Base-by-base conservation (phyloP, 2,797 vertebrate genomes). In the Syngnathus rostellatus region DNA sequence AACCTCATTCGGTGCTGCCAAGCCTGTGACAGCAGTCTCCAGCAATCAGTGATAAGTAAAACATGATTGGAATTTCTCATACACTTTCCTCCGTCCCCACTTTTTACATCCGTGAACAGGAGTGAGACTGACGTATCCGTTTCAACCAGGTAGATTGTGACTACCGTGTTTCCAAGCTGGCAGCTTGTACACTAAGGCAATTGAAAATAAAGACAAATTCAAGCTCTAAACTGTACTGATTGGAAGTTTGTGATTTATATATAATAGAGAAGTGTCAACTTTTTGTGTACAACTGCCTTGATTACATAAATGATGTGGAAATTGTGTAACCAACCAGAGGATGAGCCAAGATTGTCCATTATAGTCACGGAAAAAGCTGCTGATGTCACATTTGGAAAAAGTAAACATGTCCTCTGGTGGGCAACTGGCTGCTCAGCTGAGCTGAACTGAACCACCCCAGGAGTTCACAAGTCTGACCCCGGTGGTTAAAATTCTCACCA, bases 321-420 rank as follows among this genome's bases (percentile, higher is more conserved):
- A 31, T 31, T 31, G 31, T 31, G 81, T 77, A 86, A 85, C 82
- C 38, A 40, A 21, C 41, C 64, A 10, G 71, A 69, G 69, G 74
- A 85, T 80, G 79, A 86, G 77, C 64, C 74, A 46, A 64, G 39
- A 12, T 59, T 77, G 69, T 71, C 69, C 63, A 43, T 70, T 67
- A n/a, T 63, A 60, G 65, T 65, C 64, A 68, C 1, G 6, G 58
- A 41, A 72, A 57, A 69, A 64, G 77, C 68, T 55, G 61, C 64
- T 83, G 80, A 86, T 75, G 84, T 82, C 82, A 83, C 66, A 69
- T 54, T 60, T 75, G 69, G 71, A 83, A 78, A 77, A 74, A 31
- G 21, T 45, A 12, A 25, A 21, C 11, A 1, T 48, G 61, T 59
- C 16, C 73, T 67, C 62, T 68, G 63, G 55, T 31, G 61, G 21